Evolutionary conservation across 2,113 vertebrate genomes (phyloP).

Genomic region (Podarcis raffonei): DNA sequence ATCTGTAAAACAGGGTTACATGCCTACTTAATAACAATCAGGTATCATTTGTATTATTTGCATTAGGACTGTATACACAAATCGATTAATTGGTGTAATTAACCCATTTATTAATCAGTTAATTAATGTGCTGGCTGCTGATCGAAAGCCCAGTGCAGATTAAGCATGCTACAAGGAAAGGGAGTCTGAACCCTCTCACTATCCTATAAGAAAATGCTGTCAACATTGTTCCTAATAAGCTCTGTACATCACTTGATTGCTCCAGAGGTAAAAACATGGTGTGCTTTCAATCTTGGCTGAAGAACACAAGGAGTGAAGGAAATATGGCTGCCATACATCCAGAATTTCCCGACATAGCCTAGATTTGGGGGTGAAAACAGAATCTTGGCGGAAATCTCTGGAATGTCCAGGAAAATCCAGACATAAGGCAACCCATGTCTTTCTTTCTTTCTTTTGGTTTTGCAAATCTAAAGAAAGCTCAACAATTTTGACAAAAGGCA

Average conservation of each 20-base stretch:
- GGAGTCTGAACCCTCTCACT: background rate
- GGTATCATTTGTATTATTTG: background rate
- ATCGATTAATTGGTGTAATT: background rate
- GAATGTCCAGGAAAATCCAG: too few relatives aligned
- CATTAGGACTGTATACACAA: background rate
- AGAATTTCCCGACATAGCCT: too few relatives aligned
- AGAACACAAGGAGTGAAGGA: background rate
- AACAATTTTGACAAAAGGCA: background rate
- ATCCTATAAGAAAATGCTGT: background rate
- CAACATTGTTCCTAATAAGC: background rate
- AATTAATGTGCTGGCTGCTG: constrained; percentile 12
- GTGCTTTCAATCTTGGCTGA: background rate
- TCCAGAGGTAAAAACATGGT: background rate
- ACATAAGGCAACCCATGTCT: too few relatives aligned
- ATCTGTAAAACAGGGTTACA: background rate
- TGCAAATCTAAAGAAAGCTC: too few relatives aligned
- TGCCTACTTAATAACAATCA: background rate
- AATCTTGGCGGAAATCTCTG: too few relatives aligned
- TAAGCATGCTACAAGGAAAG: background rate
- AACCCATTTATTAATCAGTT: constrained; percentile 6
- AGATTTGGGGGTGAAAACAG: too few relatives aligned
- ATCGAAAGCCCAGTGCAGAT: background rate
- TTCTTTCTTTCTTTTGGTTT: too few relatives aligned
- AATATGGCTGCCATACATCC: too few relatives aligned
- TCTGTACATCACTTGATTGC: background rate